Evolutionary conservation across 2,888 invertebrate genomes (phyloP).

Genomic region (Dinocampus coccinellae): DNA sequence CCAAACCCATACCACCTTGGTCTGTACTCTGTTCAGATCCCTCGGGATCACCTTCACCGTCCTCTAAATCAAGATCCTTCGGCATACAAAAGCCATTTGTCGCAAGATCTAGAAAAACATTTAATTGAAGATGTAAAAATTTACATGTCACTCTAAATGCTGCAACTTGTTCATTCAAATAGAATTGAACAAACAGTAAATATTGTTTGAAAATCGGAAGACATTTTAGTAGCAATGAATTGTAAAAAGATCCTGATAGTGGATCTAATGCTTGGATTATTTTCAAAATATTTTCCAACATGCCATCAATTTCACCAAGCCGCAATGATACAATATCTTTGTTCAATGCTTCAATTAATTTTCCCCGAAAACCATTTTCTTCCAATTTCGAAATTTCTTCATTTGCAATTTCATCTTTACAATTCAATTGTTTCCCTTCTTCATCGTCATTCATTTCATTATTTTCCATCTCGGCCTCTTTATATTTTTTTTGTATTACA

Average conservation of each 20-base stretch:
- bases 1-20: conserved; percentile 85
- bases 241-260: conserved; percentile 20
- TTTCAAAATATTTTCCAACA: conserved; percentile 59
- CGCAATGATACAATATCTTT: conserved; percentile 75
- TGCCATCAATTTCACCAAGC: conserved; percentile 67
- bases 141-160: conserved; percentile 85
- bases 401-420: conserved; percentile 60
- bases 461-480: conserved; percentile 66
- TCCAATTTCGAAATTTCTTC: conserved; percentile 72
- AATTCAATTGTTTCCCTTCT: conserved; percentile 60
- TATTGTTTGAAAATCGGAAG: conserved; percentile 85
- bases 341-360: conserved; percentile 75
- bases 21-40: conserved; percentile 73
- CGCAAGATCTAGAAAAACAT: conserved; percentile 87
- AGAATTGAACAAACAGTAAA: conserved; percentile 81
- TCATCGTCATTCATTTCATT: conserved; percentile 65
- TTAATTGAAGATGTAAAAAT: conserved; percentile 84
- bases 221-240: conserved; percentile 68
- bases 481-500: conserved; percentile 74
- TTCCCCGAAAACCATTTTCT: conserved; percentile 78
- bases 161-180: conserved; percentile 82
- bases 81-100: conserved; percentile 94
- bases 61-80: conserved; percentile 83
- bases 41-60: conserved; percentile 73
- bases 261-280: conserved; percentile 40